Conservation (phyloP, 2,113 vertebrate species). For the Mystacornis crossleyi region DNA sequence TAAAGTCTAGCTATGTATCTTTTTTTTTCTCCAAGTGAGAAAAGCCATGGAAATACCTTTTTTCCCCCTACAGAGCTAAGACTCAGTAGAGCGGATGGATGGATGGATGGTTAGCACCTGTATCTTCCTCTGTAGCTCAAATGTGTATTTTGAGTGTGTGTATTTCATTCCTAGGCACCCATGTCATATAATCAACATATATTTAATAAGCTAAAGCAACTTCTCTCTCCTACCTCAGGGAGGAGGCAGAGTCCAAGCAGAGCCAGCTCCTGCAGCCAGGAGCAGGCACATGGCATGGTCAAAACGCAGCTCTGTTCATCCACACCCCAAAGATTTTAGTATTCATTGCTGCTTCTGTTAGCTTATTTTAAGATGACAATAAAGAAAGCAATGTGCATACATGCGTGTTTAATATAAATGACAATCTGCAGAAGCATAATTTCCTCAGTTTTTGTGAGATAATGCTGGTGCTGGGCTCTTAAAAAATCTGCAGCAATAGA, state of each 20-base stretch:
- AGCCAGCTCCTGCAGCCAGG: not conserved
- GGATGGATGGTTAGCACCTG: fast-evolving
- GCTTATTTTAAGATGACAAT: slow-evolving; percentile 44
- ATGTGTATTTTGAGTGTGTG: not conserved
- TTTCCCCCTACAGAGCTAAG: not conserved
- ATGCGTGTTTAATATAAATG: slow-evolving; percentile 57
- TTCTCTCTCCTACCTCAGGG: not conserved
- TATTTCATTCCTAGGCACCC: not conserved
- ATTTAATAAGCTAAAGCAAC: not conserved
- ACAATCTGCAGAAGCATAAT: slow-evolving; percentile 56
- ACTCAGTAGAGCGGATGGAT: not conserved
- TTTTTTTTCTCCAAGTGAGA: not conserved
- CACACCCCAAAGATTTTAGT: not conserved
- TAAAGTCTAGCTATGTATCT: not conserved
- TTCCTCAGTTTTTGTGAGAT: slow-evolving; percentile 30
- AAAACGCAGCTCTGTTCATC: not conserved
- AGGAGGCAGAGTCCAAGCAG: not conserved
- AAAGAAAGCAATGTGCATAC: slow-evolving; percentile 24
- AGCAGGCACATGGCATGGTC: not conserved
- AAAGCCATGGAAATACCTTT: not conserved
- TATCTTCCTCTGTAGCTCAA: not conserved
- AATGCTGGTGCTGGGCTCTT: slow-evolving; percentile 24
- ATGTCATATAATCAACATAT: not conserved
- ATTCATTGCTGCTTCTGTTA: slow-evolving; percentile 9
- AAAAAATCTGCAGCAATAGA: slow-evolving; percentile 25